Conservation (phyloP, 2,888 invertebrate genomes). For the Helicoverpa assulta region DNA sequence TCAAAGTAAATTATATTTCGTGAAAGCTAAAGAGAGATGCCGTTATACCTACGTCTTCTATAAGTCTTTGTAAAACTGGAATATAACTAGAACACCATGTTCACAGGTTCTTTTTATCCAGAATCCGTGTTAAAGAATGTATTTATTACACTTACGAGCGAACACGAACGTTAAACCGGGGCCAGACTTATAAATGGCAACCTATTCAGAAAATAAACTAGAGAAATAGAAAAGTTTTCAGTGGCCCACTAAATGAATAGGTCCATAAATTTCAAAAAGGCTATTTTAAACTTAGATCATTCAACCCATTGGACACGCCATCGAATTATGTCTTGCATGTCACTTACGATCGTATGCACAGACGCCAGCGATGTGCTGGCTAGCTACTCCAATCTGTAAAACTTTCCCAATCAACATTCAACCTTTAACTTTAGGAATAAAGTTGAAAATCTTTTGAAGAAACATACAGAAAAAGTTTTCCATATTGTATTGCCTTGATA, state of each 20-base stretch:
- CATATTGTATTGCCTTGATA: no score
- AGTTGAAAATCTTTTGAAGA: no score
- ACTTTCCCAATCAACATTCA: no score
- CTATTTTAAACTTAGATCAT: background rate
- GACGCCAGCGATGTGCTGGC: no score
- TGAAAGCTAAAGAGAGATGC: no score
- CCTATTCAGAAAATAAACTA: slow-evolving; percentile 21
- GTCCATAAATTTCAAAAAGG: slow-evolving; percentile 32
- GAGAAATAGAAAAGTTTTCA: slow-evolving; percentile 19
- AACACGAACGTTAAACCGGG: background rate
- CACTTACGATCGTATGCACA: no score
- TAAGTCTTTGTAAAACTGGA: background rate
- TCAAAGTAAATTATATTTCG: no score
- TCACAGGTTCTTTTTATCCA: background rate
- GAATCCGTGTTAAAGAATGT: background rate
- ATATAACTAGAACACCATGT: background rate
- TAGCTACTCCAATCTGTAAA: no score
- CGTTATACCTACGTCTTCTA: background rate
- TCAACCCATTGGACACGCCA: no score
- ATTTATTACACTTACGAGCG: slow-evolving; percentile 2
- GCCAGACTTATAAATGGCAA: slow-evolving; percentile 3
- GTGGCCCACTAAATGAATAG: slow-evolving; percentile 39
- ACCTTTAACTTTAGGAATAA: no score
- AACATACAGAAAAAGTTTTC: no score
- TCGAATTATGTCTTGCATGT: no score